Base-by-base conservation (phyloP, 1,140 invertebrate species). In the Tigriopus japonicus region DNA sequence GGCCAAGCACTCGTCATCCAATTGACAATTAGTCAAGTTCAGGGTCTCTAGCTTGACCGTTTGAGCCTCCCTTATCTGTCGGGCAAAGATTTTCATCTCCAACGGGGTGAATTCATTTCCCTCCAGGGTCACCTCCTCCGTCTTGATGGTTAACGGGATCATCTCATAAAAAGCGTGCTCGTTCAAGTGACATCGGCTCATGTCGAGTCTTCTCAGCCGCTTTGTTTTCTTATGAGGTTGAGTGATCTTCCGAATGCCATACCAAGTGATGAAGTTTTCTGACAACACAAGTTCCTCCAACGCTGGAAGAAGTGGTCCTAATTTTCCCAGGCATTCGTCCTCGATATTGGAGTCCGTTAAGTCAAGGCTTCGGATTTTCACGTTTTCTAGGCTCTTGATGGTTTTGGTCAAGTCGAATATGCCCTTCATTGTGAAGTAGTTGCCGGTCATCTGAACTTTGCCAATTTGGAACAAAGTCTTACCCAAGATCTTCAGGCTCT, bases 121-220 rank as follows among this genome's bases (percentile, higher is more conserved):
- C n/a, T 54, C 52, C 3, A 54, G 35, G 24, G 35, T 54, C 3
- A 54, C 52, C n/a, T 23, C 52, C 17, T 54, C 52, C 14, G 52
- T 54, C 13, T 23, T n/a, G n/a, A 54, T n/a, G 35, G 35, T 54
- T 10, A 54, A 28, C 21, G 52, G 52, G 14, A 54, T 54, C 21
- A 54, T 21, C 17, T 54, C 52, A 13, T 54, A 54, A 54, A 54
- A 54, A 1, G 17, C 52, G 21, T 54, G 52, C n/a, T 54, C 52
- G 17, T 54, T 54, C 19, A 54, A 23, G 13, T 54, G 21, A 15
- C 52, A 54, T 6, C 52, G 17, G 10, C 52, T 28, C 52, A 54
- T 15, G n/a, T 54, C 52, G 1, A 54, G 21, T 13, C 17, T 54
- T 28, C 35, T 6, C 5, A 54, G 52, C 35, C 52, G 21, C 52